phyloP scores from a whole-genome alignment of 2,888 invertebrate genomes.

The Steromphala cineraria region DNA sequence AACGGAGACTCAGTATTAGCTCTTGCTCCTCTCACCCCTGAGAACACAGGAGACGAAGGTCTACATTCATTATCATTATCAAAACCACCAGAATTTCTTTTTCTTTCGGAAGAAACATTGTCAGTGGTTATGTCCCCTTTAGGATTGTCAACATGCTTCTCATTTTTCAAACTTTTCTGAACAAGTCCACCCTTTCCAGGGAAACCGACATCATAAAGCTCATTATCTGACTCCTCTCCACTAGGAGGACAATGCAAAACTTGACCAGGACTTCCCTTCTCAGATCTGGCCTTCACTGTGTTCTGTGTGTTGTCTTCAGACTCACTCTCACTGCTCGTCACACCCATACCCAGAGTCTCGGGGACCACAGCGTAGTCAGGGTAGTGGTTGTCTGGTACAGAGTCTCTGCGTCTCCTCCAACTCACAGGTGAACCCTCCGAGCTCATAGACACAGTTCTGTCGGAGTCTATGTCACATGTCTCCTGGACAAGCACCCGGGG shows the following conservation, averaged over 20 bases:
- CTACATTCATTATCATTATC: background rate
- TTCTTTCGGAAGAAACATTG: background rate
- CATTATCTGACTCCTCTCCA: background rate
- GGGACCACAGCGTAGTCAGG: background rate
- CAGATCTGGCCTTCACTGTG: background rate
- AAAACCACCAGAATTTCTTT: too few relatives aligned
- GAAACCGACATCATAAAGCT: too few relatives aligned
- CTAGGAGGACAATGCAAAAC: background rate
- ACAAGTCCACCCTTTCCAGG: background rate
- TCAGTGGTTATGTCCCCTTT: background rate
- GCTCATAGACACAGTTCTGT: background rate
- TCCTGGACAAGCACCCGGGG: slow-evolving; percentile 37
- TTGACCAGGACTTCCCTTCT: background rate
- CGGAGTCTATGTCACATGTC: slow-evolving; percentile 35
- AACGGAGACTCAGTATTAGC: background rate
- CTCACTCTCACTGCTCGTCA: background rate
- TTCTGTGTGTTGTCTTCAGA: background rate
- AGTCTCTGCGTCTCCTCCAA: background rate
- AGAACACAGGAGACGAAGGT: background rate
- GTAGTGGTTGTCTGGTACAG: slow-evolving; percentile 14
- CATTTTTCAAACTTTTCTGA: background rate
- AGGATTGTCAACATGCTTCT: background rate
- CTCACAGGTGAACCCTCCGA: background rate
- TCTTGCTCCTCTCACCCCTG: background rate
- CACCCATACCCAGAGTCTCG: slow-evolving; percentile 13